Conservation (phyloP, 35 echinoderm and acorn worm genomes). For the Lytechinus pictus region DNA sequence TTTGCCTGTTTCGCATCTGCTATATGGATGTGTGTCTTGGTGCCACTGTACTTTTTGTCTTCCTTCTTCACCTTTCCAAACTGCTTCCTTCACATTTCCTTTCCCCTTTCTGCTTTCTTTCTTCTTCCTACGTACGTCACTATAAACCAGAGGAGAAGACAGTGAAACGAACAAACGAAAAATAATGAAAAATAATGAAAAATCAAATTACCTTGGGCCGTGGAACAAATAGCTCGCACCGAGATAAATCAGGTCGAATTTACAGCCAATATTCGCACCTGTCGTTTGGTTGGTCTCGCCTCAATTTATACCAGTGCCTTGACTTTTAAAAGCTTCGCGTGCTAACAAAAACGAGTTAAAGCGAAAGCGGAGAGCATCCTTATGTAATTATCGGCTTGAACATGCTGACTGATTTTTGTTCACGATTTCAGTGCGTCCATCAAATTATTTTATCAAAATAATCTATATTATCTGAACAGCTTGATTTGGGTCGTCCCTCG, state of each 20-base stretch:
- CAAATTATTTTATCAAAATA: neutral
- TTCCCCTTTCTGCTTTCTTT: neutral
- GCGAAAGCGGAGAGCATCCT: neutral
- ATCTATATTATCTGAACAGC: neutral
- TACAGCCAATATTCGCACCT: neutral
- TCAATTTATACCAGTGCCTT: neutral
- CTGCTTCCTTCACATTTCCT: neutral
- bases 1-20: neutral
- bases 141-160: neutral
- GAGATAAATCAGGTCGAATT: neutral
- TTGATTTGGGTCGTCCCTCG: neutral
- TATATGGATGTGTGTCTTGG: neutral
- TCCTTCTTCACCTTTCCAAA: neutral
- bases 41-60: neutral
- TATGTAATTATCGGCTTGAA: neutral
- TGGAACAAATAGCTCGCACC: neutral
- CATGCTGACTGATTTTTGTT: neutral
- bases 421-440: neutral
- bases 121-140: neutral
- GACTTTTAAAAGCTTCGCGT: neutral
- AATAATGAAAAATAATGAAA: neutral
- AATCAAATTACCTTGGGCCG: neutral
- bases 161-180: neutral
- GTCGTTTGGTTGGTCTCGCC: neutral
- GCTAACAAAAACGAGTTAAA: neutral